Conservation (phyloP, 2,888 invertebrate species). For the Dolomedes plantarius region DNA sequence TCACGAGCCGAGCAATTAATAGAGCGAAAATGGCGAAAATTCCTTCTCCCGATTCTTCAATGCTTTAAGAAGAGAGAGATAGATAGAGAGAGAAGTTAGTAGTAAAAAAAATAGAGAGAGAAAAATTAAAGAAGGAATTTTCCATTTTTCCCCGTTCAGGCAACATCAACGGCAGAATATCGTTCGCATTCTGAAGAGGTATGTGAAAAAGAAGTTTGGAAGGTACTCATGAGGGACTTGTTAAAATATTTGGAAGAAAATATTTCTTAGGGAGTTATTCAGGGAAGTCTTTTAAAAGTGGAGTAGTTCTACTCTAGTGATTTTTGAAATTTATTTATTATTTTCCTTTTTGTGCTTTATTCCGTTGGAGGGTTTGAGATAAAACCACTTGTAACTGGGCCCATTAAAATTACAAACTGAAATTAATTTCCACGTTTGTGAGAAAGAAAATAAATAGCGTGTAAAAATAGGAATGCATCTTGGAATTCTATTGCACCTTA, state of each 20-base stretch:
- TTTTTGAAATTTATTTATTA: not conserved
- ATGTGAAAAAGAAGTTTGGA: not conserved
- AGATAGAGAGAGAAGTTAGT: not conserved
- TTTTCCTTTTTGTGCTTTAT: not conserved
- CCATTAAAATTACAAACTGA: not conserved
- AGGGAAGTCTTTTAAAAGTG: not conserved
- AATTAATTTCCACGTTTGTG: not conserved
- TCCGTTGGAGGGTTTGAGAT: not conserved
- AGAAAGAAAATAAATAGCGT: not conserved
- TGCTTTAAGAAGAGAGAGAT: not conserved
- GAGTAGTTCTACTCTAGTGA: not conserved
- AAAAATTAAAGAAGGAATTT: not conserved
- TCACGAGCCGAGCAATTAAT: constrained; percentile 56
- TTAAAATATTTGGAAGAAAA: constrained; percentile 58
- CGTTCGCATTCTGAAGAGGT: constrained; percentile 6
- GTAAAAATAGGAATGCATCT: not conserved
- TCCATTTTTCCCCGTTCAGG: not conserved
- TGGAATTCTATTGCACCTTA: not conserved
- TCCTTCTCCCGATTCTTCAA: constrained; percentile 22
- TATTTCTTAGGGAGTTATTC: constrained; percentile 34
- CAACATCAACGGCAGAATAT: constrained; percentile 1
- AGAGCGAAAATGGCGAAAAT: constrained; percentile 57
- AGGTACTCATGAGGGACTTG: constrained; percentile 54
- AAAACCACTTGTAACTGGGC: not conserved
- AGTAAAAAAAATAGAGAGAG: too few relatives aligned